A percentile compares a stretch with the other conserved stretches of the same genome.
Conservation (phyloP, 2,113 vertebrate genomes). For the Bos taurus region DNA sequence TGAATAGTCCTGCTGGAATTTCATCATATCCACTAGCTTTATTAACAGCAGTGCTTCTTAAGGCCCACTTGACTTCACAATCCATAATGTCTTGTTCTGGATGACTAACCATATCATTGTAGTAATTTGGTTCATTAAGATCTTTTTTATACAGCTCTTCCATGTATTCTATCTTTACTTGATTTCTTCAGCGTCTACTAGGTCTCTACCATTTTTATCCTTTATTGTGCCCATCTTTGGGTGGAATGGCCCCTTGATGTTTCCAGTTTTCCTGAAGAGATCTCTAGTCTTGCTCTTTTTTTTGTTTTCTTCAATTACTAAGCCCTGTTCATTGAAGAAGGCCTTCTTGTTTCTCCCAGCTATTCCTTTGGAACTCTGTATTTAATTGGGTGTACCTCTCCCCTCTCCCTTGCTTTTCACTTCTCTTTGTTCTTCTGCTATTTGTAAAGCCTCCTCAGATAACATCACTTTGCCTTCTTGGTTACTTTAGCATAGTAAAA, state of each 20-base stretch:
- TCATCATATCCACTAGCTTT: neutral
- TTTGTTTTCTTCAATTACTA: neutral
- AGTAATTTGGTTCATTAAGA: neutral
- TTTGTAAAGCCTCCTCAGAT: neutral
- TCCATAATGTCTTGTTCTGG: neutral
- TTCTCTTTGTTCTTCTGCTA: neutral
- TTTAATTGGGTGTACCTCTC: neutral
- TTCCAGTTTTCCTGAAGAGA: neutral
- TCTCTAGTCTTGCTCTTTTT: neutral
- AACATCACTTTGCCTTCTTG: neutral
- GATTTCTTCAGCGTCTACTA: neutral
- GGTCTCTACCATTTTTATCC: neutral
- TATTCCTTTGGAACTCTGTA: neutral
- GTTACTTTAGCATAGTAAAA: neutral
- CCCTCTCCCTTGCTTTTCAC: neutral
- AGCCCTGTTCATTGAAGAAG: neutral
- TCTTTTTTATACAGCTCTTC: neutral
- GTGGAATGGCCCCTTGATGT: neutral
- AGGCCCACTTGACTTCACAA: neutral
- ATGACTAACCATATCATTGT: neutral
- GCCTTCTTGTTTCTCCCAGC: neutral
- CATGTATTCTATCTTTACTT: neutral
- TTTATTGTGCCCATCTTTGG: neutral
- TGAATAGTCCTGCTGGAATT: neutral
- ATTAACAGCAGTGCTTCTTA: neutral